Evolutionary conservation across 2,888 invertebrate species (phyloP), one percentile per base, ranked within the genome.

Genomic region (Trypoxylon attenuatum): DNA sequence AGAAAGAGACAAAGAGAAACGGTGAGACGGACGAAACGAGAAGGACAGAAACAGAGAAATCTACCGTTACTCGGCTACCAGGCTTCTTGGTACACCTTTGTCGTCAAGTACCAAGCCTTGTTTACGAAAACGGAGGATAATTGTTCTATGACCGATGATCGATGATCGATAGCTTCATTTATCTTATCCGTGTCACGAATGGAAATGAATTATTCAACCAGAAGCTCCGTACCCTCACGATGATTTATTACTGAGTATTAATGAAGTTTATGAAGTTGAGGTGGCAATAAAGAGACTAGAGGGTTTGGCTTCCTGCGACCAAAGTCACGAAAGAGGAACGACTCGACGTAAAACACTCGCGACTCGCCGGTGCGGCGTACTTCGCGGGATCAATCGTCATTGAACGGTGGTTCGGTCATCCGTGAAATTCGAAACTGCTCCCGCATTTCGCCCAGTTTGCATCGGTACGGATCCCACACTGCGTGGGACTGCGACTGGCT

Each of bases 361-460:
- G n/a, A n/a, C n/a, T n/a, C n/a, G n/a, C n/a, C 29, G 25, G 15
- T 33, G 49, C 18, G 23, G 46, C 23, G 27, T 47, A 43, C 22
- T 42, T 25, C 25, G 25, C n/a, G 21, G 27, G 46, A 60, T 43
- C 63, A 64, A 70, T 72, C 63, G 70, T 62, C 73, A 72, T 58
- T 64, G 57, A 55, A 45, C 29, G 46, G 50, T 53, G 54, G 64
- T 58, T n/a, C 67, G 71, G 18, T 58, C 71, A 74, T 68, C 75
- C 75, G 72, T 75, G 74, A 75, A 75, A 75, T 69, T 66, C 52
- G 64, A 64, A 69, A 25, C 62, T 49, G 68, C 68, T 72, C 66
- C 72, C 70, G 75, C 60, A 61, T 68, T 75, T 61, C 66, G 61
- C 51, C 67, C 59, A 38, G 33, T 33, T 33, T 33, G 46, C 51